phyloP scores from a whole-genome alignment of 2,888 invertebrate genomes.

The Altica lythri region DNA sequence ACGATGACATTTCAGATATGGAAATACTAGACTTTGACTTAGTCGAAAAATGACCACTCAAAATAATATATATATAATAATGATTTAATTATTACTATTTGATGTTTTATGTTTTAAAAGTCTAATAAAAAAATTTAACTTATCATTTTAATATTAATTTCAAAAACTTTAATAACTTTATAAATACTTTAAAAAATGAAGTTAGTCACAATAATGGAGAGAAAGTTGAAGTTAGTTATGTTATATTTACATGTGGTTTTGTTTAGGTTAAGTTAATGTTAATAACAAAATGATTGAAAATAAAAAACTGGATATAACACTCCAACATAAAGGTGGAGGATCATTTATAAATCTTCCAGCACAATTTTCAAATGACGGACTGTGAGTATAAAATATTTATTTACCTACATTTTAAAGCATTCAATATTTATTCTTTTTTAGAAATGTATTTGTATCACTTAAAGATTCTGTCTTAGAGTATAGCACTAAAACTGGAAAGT shows the following conservation, averaged over 20 bases:
- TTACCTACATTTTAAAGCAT: too few species aligned
- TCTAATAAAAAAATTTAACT: too few species aligned
- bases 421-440: conserved; percentile 47
- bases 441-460: conserved; percentile 66
- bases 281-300: neutral
- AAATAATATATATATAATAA: too few species aligned
- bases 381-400: conserved; percentile 58
- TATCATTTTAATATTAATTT: too few species aligned
- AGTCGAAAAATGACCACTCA: too few species aligned
- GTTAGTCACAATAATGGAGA: too few species aligned
- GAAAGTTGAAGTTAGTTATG: too few species aligned
- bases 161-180: too few species aligned
- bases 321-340: conserved; percentile 67
- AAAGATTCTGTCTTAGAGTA: conserved; percentile 66
- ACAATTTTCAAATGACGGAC: conserved; percentile 65
- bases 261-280: neutral
- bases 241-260: neutral
- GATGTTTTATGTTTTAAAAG: too few species aligned
- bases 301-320: conserved; percentile 50
- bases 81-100: too few species aligned
- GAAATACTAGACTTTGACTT: too few species aligned
- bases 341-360: conserved; percentile 66
- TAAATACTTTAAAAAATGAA: too few species aligned
- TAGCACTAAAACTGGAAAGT: conserved; percentile 68
- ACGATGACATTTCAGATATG: conserved; percentile 19